phyloP scores from a whole-genome alignment of 2,797 vertebrate species.

The Gymnoscopelus braueri region DNA sequence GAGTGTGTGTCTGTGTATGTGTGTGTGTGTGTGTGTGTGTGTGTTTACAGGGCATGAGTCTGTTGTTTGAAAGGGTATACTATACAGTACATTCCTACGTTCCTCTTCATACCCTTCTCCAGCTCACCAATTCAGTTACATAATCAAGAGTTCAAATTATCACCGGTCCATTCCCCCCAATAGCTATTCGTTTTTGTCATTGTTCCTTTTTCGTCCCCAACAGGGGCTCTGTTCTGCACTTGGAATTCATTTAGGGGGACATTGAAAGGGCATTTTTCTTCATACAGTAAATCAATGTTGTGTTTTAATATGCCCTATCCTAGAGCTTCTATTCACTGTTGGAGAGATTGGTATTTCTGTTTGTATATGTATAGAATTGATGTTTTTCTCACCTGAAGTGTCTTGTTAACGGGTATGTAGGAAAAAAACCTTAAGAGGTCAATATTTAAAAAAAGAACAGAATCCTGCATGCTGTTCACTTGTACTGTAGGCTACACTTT shows the following conservation, averaged over 20 bases:
- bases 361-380: not conserved
- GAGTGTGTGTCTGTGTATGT: conserved; percentile 18
- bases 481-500: no score
- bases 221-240: conserved; percentile 37
- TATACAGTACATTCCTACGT: not conserved
- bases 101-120: conserved; percentile 13
- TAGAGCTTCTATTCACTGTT: not conserved
- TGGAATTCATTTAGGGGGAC: conserved; percentile 22
- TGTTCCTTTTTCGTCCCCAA: conserved; percentile 31
- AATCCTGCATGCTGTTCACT: no score
- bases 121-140: conserved; percentile 25
- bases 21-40: not conserved
- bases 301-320: conserved; percentile 18
- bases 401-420: not conserved
- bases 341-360: not conserved
- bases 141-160: conserved; percentile 27
- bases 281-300: conserved; percentile 30
- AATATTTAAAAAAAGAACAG: not conserved
- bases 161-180: conserved; percentile 27
- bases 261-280: not conserved
- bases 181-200: conserved; percentile 43
- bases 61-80: no score
- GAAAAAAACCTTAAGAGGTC: not conserved
- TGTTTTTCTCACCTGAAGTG: not conserved
- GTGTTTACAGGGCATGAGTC: no score